Conservation (phyloP, 2,797 vertebrate genomes). For the Perodicticus potto region DNA sequence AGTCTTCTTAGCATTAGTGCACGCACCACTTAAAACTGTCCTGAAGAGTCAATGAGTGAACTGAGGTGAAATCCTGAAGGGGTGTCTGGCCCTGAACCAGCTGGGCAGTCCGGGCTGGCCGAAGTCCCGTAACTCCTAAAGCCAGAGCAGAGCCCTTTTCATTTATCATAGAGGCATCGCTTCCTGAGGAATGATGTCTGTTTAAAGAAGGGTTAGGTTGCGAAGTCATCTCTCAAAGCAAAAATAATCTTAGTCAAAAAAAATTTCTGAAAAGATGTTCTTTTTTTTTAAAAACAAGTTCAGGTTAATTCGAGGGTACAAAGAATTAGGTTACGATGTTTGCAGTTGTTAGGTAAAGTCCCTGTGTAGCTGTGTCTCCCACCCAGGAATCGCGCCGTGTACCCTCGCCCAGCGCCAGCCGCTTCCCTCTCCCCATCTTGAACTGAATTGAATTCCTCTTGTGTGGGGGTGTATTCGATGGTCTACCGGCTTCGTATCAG, state of each 20-base stretch:
- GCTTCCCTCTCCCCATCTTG: too few species aligned
- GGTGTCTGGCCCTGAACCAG: background rate
- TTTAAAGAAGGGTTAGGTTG: background rate
- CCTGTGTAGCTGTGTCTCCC: too few species aligned
- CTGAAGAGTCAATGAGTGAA: slow-evolving; percentile 44
- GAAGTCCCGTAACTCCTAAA: background rate
- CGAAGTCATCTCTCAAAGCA: slow-evolving; percentile 17
- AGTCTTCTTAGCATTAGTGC: slow-evolving; percentile 21
- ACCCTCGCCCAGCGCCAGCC: too few species aligned
- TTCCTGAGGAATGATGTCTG: background rate
- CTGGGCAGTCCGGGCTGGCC: background rate
- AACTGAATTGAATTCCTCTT: too few species aligned
- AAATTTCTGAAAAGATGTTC: too few species aligned
- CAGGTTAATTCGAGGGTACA: too few species aligned
- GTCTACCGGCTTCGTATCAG: too few species aligned
- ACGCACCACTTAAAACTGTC: slow-evolving; percentile 13
- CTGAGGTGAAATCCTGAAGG: slow-evolving; percentile 39
- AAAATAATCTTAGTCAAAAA: background rate
- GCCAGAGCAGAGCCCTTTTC: background rate
- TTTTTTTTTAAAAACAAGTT: background rate
- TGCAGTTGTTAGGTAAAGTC: too few species aligned
- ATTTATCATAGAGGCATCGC: background rate
- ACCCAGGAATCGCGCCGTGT: too few species aligned
- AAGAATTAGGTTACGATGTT: too few species aligned
- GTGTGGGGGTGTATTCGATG: too few species aligned